phyloP scores from a whole-genome alignment of 2,113 vertebrate species.

The Delphinapterus leucas region DNA sequence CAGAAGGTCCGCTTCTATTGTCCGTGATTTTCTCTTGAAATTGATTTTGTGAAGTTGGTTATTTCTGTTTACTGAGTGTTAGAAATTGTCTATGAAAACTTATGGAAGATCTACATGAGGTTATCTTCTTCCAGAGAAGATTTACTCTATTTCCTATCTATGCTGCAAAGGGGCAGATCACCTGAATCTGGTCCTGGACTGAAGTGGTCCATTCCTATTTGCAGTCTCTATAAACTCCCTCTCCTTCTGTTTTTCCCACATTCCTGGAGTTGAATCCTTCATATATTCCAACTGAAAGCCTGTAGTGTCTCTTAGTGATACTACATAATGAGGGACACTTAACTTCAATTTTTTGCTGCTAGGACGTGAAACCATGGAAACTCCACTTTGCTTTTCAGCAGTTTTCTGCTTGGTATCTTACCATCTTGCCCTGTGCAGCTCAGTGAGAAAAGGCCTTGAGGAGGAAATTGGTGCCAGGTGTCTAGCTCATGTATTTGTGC shows the following conservation, averaged over 20 bases:
- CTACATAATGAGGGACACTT: not conserved
- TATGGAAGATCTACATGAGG: not conserved
- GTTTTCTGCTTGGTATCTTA: not conserved
- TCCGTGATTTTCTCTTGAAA: not conserved
- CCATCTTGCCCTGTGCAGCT: not conserved
- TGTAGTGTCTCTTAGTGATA: not conserved
- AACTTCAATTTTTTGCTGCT: not conserved
- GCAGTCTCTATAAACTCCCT: not conserved
- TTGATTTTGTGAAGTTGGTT: not conserved
- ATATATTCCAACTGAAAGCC: not conserved
- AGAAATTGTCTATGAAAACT: not conserved
- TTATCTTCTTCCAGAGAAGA: not conserved
- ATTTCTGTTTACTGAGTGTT: not conserved
- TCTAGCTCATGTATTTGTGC: not conserved
- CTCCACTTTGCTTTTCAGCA: not conserved
- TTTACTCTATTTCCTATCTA: not conserved
- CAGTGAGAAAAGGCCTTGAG: not conserved
- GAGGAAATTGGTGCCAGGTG: not conserved
- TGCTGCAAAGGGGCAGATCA: not conserved
- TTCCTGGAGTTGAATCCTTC: not conserved
- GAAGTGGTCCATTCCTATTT: not conserved
- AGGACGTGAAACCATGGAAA: not conserved
- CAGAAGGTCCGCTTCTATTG: not conserved
- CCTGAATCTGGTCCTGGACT: not conserved
- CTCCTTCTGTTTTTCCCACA: not conserved